Evolutionary conservation across 2,797 vertebrate species (phyloP), one percentile per base, ranked within the genome.

Genomic region (Aulostomus chinensis): DNA sequence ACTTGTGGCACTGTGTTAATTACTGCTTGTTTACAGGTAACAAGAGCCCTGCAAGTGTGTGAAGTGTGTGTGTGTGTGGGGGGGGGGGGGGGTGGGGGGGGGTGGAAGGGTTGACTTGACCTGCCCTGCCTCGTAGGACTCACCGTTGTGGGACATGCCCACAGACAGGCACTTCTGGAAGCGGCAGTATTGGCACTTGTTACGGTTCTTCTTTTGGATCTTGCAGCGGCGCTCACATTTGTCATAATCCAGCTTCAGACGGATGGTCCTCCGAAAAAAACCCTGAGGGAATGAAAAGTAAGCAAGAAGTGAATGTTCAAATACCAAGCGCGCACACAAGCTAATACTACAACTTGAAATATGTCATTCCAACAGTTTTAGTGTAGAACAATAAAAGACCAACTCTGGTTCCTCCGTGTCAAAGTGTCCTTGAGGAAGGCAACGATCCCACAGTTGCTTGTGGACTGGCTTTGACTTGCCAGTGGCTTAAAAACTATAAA

Each of bases 61-160:
- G 29, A 29, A 22, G n/a, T 33, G 28, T 42, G 45, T 35, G 26
- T 41, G 24, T 46, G 34, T 55, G 20, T 32, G 13, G n/a, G 9
- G 43, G 52, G 16, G 28, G 6, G 3, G 2, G 3, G 17, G 20
- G 16, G 13, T 41, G 35, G 15, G 58, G 28, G 18, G 16, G 34
- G 13, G 2, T 37, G 15, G 11, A 25, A 24, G 16, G 14, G 2
- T 4, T 11, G 47, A 16, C 29, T 12, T 5, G 16, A 41, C 41
- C 21, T 29, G 48, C 14, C 32, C n/a, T 3, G 3, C 34, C 20
- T 26, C 8, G 32, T 10, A 24, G 14, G 10, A 76, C 95, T 93
- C 88, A 99, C 97, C 96, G 2, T 98, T 98, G 91, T 98, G 97
- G 76, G 96, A 99, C 97, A 99, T 99, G 84, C 97, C 97, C 57